phyloP scores from a whole-genome alignment of 2,797 vertebrate genomes.

The Pachyuromys duprasi region DNA sequence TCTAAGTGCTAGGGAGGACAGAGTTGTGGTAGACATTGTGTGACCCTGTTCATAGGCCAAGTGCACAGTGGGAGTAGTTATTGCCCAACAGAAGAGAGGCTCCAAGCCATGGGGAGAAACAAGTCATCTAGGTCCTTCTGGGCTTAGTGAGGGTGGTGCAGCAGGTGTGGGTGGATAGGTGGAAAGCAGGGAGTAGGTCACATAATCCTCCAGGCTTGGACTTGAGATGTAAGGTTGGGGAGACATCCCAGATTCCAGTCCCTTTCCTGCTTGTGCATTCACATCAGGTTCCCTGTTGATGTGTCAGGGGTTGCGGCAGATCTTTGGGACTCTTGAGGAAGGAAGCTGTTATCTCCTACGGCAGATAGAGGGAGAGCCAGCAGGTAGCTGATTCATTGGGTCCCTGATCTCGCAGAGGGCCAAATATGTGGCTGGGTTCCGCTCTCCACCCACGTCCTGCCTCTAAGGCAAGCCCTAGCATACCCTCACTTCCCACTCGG shows the following conservation, averaged over 20 bases:
- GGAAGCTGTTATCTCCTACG: neutral
- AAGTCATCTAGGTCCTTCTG: neutral
- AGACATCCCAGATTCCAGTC: neutral
- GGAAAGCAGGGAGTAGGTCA: neutral
- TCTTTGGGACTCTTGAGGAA: neutral
- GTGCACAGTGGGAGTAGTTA: neutral
- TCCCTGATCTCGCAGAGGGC: no score
- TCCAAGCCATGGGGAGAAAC: neutral
- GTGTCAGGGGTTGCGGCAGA: neutral
- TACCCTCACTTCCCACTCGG: no score
- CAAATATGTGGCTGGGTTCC: neutral
- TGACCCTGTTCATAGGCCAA: neutral
- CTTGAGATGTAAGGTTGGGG: neutral
- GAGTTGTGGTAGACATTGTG: neutral
- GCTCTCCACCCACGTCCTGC: neutral
- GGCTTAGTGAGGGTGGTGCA: neutral
- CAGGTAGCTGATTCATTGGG: neutral
- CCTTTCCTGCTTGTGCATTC: neutral
- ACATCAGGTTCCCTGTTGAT: neutral
- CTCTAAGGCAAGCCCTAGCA: neutral
- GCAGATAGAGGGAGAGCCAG: neutral
- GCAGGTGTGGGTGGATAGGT: neutral
- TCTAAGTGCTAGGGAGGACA: no score
- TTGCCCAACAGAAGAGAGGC: neutral
- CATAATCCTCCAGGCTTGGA: neutral